Evolutionary conservation across 2,113 vertebrate species (phyloP).

Genomic region (Polyodon spathula): DNA sequence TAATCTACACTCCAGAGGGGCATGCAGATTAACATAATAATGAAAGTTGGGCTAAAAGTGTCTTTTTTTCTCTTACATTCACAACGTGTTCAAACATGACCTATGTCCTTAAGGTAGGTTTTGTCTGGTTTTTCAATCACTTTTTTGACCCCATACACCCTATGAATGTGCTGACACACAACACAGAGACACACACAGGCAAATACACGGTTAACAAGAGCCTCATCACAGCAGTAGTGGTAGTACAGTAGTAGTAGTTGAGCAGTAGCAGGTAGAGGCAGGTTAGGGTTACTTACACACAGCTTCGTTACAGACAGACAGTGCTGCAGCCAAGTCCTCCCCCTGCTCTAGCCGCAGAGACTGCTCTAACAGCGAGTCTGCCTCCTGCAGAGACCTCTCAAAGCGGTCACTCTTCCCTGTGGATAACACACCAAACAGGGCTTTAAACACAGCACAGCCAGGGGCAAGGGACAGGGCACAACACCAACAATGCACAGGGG

Average conservation of each 20-base stretch:
- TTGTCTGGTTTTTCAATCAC: no score
- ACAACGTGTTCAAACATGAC: no score
- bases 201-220: slow-evolving; percentile 5
- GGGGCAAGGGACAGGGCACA: no score
- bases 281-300: slow-evolving; percentile 87
- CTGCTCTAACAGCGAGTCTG: slow-evolving; percentile 86
- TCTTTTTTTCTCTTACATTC: no score
- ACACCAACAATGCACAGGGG: slow-evolving; percentile 3
- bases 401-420: slow-evolving; percentile 83
- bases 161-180: no score
- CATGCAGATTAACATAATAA: no score
- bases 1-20: no score
- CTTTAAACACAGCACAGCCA: no score
- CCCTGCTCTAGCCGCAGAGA: slow-evolving; percentile 84
- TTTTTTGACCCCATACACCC: no score
- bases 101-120: no score
- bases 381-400: slow-evolving; percentile 82
- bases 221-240: slow-evolving; percentile 5
- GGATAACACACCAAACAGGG: slow-evolving; percentile 55
- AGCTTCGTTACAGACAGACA: slow-evolving; percentile 89
- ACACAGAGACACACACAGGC: slow-evolving; percentile 7
- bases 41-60: no score
- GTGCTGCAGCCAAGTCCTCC: slow-evolving; percentile 79
- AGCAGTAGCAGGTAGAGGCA: slow-evolving; percentile 28
- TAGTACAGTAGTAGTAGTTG: slow-evolving; percentile 4